Percentiles rank a stretch among this genome's conserved stretches.
phyloP scores from a whole-genome alignment of 2,797 vertebrate species.

The Lepidocolaptes lacrymiger region DNA sequence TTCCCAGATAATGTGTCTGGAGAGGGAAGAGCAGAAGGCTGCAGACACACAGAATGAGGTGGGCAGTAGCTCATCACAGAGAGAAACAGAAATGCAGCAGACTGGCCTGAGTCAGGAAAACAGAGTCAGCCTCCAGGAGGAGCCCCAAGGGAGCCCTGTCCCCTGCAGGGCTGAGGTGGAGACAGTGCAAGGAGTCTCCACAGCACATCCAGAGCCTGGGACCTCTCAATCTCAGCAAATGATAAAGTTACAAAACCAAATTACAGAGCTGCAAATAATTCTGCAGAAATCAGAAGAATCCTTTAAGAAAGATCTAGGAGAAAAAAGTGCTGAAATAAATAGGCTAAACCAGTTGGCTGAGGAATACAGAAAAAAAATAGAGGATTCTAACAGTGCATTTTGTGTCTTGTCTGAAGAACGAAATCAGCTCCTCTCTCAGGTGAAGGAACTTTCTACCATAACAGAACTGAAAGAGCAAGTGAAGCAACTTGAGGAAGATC shows the following conservation, averaged over 20 bases:
- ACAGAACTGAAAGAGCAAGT: constrained; percentile 76
- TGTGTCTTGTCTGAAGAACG: constrained; percentile 74
- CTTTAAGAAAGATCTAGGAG: constrained; percentile 50
- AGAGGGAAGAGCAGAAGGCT: not conserved
- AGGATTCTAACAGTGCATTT: constrained; percentile 68
- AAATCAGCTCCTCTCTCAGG: constrained; percentile 72
- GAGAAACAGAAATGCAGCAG: constrained; percentile 21
- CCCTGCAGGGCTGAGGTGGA: not conserved
- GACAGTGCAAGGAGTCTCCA: not conserved
- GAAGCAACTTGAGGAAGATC: constrained; percentile 70
- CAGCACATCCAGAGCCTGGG: not conserved
- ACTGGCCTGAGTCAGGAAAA: not conserved
- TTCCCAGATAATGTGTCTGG: not conserved
- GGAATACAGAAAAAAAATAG: constrained; percentile 79
- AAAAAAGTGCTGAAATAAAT: constrained; percentile 78
- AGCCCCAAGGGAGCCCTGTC: not conserved
- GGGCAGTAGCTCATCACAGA: not conserved
- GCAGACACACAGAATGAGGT: not conserved
- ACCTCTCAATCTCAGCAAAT: constrained; percentile 46
- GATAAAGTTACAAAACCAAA: constrained; percentile 65
- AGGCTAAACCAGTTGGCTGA: constrained; percentile 76
- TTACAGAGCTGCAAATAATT: constrained; percentile 80
- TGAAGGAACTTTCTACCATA: constrained; percentile 67
- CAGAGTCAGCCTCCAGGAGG: not conserved
- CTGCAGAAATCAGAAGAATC: constrained; percentile 70